Conservation (phyloP, 2,797 vertebrate genomes). For the Hemitrygon akajei region DNA sequence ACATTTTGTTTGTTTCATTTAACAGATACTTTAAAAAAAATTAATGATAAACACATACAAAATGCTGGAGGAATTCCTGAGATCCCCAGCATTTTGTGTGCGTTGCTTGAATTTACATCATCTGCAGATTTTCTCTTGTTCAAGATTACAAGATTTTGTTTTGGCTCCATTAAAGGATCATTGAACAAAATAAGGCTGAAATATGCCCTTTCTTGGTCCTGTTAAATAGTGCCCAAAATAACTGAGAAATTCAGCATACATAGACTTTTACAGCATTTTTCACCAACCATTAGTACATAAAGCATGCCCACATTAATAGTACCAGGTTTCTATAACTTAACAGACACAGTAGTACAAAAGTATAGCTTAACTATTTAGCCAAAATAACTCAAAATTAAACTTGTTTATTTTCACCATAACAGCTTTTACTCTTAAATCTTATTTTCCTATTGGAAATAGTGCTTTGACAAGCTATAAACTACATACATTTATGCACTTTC, state of each 20-base stretch:
- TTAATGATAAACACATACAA: no score
- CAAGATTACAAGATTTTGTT: no score
- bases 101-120: no score
- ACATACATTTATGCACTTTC: not conserved
- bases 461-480: conserved; percentile 19
- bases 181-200: not conserved
- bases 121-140: no score
- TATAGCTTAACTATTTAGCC: not conserved
- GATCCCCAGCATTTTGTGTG: no score
- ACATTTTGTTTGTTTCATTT: not conserved
- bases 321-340: conserved; percentile 5
- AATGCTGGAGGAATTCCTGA: no score
- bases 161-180: no score
- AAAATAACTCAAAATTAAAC: not conserved
- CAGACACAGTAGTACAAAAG: conserved; percentile 18
- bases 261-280: conserved; percentile 18
- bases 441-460: not conserved
- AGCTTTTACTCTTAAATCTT: not conserved
- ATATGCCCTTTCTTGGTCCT: not conserved
- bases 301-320: conserved; percentile 1
- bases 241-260: not conserved
- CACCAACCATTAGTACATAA: not conserved
- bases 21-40: no score
- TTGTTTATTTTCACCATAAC: not conserved
- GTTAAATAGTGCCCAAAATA: not conserved